Evolutionary conservation across 2,888 invertebrate genomes (phyloP).

Genomic region (Sylvicola cinctus): DNA sequence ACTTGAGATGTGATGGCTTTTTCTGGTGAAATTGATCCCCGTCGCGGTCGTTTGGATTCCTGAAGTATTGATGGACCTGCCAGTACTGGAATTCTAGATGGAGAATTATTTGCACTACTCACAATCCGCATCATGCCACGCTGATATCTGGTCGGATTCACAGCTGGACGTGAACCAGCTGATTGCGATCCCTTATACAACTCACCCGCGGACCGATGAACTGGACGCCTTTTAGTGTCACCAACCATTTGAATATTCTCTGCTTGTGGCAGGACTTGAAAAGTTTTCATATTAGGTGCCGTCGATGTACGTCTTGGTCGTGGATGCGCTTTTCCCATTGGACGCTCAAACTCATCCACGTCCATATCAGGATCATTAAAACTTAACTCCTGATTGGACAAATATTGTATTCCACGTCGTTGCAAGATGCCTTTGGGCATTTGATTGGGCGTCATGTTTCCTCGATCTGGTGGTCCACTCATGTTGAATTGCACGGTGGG

Average conservation of each 20-base stretch:
- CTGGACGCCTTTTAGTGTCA: background rate
- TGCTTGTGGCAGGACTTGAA: too few species aligned
- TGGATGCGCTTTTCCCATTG: too few species aligned
- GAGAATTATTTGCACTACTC: slow-evolving; percentile 13
- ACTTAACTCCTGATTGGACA: too few species aligned
- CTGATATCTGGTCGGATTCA: slow-evolving; percentile 22
- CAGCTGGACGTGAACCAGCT: slow-evolving; percentile 11
- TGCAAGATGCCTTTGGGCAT: slow-evolving; percentile 20
- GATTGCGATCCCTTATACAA: slow-evolving; percentile 11
- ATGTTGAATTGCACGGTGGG: slow-evolving; percentile 24
- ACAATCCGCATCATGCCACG: slow-evolving; percentile 19
- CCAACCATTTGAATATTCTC: too few species aligned
- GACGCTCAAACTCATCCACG: too few species aligned
- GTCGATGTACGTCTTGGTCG: too few species aligned
- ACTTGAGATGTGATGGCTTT: too few species aligned
- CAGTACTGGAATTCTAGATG: slow-evolving; percentile 12
- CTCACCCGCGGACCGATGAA: slow-evolving; percentile 15
- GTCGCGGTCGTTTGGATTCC: background rate
- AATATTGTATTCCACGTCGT: slow-evolving; percentile 3
- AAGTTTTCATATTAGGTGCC: too few species aligned
- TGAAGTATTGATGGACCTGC: slow-evolving; percentile 11
- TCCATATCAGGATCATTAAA: too few species aligned
- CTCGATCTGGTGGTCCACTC: slow-evolving; percentile 10
- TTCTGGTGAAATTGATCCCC: slow-evolving; percentile 6
- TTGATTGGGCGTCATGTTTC: slow-evolving; percentile 13